A percentile compares a stretch with the other conserved stretches of the same genome.
phyloP scores from a whole-genome alignment of 2,797 vertebrate species.

The Scomberomorus guttatus region DNA sequence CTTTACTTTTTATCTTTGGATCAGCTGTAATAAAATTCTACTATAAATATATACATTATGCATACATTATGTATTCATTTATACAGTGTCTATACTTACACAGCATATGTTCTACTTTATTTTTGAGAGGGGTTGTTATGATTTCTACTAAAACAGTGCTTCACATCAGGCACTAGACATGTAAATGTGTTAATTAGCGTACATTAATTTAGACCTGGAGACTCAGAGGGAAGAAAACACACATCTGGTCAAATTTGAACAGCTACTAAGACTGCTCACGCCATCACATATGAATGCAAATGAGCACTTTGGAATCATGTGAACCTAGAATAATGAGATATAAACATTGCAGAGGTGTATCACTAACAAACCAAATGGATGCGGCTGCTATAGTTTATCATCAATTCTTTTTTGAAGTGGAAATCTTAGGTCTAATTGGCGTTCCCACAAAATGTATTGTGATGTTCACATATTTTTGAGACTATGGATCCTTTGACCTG shows the following conservation, averaged over 20 bases:
- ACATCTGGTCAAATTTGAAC: slow-evolving; percentile 17
- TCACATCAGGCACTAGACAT: neutral
- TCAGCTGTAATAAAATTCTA: neutral
- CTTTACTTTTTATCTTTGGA: neutral
- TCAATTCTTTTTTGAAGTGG: slow-evolving; percentile 27
- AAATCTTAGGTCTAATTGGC: slow-evolving; percentile 30
- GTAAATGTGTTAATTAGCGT: slow-evolving; percentile 15
- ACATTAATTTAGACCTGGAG: slow-evolving; percentile 3
- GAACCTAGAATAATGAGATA: slow-evolving; percentile 47
- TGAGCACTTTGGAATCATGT: slow-evolving; percentile 19
- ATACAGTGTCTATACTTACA: neutral
- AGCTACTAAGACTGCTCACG: slow-evolving; percentile 20
- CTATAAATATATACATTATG: neutral
- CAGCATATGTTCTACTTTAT: neutral
- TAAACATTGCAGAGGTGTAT: slow-evolving; percentile 32
- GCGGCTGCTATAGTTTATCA: neutral
- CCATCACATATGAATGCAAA: slow-evolving; percentile 34
- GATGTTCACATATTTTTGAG: neutral
- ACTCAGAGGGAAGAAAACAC: slow-evolving; percentile 13
- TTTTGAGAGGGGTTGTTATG: neutral
- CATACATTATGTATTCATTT: neutral
- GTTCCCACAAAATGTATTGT: neutral
- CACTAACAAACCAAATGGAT: slow-evolving; percentile 46
- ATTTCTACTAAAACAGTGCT: slow-evolving; percentile 9
- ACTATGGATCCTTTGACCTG: neutral